These are phyloP conservation scores for Diceros bicornis DNA, from an alignment of 2,797 vertebrate genomes.

Conservation along the genomic window DNA sequence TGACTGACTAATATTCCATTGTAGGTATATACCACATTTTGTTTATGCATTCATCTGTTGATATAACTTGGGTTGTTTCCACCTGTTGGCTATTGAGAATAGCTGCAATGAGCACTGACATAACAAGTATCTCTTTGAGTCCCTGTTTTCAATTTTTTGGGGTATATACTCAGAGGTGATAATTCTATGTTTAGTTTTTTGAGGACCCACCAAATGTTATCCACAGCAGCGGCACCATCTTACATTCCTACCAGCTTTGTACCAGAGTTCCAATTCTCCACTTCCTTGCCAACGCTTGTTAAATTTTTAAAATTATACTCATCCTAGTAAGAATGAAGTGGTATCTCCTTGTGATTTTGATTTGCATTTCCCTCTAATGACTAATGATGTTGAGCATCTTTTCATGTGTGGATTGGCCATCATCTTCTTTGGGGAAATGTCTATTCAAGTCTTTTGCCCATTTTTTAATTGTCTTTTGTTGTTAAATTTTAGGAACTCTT, in stretches of 20 bases:
- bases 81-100: neutral
- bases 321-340: neutral
- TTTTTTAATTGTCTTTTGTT: neutral
- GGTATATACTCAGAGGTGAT: neutral
- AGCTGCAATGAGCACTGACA: neutral
- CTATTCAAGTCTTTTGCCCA: neutral
- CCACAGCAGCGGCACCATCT: neutral
- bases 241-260: neutral
- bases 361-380: neutral
- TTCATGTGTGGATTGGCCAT: neutral
- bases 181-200: neutral
- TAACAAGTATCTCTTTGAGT: neutral
- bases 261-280: neutral
- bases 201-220: neutral
- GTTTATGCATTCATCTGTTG: neutral
- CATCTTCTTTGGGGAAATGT: neutral
- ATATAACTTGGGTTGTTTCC: neutral
- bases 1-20: neutral
- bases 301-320: neutral
- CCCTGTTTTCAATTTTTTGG: neutral
- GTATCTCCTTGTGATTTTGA: neutral
- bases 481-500: neutral
- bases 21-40: neutral
- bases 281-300: neutral
- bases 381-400: neutral